These are phyloP conservation scores for Tuta absoluta DNA, from an alignment of 2,888 invertebrate genomes.

Conservation along the genomic window DNA sequence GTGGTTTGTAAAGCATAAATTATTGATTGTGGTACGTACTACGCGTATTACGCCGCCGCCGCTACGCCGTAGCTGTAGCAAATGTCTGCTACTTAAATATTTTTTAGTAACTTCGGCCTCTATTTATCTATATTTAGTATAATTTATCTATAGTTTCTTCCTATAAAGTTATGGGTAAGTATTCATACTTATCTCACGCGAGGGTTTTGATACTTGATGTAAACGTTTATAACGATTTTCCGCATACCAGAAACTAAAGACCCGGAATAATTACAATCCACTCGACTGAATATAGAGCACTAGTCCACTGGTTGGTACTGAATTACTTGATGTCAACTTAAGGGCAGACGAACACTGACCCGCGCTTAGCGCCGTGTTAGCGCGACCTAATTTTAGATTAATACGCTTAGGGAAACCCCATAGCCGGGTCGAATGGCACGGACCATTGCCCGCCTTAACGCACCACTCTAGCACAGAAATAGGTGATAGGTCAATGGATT, in stretches of 20 bases:
- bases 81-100: neutral
- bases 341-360: conserved; percentile 61
- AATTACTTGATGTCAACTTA: conserved; percentile 20
- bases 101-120: too few species aligned
- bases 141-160: too few species aligned
- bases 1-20: too few species aligned
- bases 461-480: conserved; percentile 41
- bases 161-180: too few species aligned
- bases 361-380: conserved; percentile 71
- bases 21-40: too few species aligned
- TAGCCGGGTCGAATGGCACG: conserved; percentile 75
- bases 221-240: neutral
- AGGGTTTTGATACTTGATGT: too few species aligned
- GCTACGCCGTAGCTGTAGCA: neutral
- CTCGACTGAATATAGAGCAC: conserved; percentile 15
- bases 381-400: conserved; percentile 80
- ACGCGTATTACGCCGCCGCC: too few species aligned
- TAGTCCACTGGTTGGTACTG: neutral
- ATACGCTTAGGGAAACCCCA: conserved; percentile 81
- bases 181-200: too few species aligned
- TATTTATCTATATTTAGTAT: too few species aligned
- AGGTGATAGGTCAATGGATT: conserved; percentile 7
- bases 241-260: neutral
- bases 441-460: conserved; percentile 40
- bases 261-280: neutral